Conservation (phyloP, 2,113 vertebrate genomes). For the Phrynosoma blainvillii region DNA sequence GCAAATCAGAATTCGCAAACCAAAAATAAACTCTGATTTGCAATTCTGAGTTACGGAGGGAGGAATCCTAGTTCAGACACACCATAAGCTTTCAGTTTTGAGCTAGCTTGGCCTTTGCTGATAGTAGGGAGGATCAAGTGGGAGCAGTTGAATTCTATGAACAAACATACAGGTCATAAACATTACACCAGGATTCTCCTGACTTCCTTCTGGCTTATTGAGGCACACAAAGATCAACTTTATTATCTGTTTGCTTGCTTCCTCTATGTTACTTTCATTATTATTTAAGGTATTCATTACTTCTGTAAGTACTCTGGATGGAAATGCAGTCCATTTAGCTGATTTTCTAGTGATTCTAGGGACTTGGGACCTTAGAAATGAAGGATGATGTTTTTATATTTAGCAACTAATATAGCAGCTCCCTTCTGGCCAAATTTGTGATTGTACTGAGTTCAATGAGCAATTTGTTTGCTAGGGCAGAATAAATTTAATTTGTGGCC, state of each 20-base stretch:
- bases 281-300: constrained; percentile 3
- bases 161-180: not conserved
- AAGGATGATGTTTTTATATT: not conserved
- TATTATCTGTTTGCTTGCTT: not conserved
- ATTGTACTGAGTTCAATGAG: constrained; percentile 22
- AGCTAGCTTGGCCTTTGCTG: not conserved
- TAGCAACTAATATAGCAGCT: constrained; percentile 4
- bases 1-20: not conserved
- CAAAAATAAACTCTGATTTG: not conserved
- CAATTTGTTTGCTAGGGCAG: constrained; percentile 45
- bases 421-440: constrained; percentile 24
- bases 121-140: not conserved
- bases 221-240: not conserved
- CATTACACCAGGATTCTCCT: not conserved
- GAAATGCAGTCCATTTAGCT: not conserved
- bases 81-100: not conserved
- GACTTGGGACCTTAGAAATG: constrained; percentile 18
- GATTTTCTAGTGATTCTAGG: constrained; percentile 1
- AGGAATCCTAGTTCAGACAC: not conserved
- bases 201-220: not conserved
- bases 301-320: not conserved
- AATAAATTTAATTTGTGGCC: constrained; percentile 32
- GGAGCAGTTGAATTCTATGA: not conserved
- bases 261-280: too few relatives aligned
- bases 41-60: not conserved